Evolutionary conservation across 2,888 invertebrate genomes (phyloP).

Genomic region (Thereva unica): DNA sequence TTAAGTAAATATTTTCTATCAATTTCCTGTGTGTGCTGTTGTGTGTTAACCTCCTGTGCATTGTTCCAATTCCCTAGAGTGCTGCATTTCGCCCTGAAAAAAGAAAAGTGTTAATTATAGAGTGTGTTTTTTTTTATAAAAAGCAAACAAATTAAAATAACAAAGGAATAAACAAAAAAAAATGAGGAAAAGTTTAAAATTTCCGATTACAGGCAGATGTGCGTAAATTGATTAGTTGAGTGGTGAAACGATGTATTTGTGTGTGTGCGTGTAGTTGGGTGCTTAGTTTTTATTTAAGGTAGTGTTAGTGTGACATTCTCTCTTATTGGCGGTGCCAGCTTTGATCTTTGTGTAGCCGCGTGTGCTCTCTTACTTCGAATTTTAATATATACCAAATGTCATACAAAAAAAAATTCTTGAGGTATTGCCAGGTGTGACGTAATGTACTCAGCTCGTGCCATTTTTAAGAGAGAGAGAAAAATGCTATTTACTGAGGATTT

Average conservation of each 20-base stretch:
- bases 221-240: conserved; percentile 34
- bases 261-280: conserved; percentile 6
- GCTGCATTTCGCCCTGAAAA: neutral
- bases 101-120: neutral
- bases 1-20: no score
- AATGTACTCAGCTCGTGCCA: conserved; percentile 20
- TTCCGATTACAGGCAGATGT: conserved; percentile 24
- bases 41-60: no score
- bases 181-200: conserved; percentile 4
- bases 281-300: conserved; percentile 9
- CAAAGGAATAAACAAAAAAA: neutral
- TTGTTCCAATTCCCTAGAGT: no score
- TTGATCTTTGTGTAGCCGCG: conserved; percentile 7
- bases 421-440: conserved; percentile 34
- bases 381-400: conserved; percentile 26
- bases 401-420: conserved; percentile 7
- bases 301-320: no score
- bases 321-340: neutral
- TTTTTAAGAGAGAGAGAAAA: conserved; percentile 14
- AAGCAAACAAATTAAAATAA: neutral
- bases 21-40: no score
- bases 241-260: neutral
- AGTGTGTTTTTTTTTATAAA: neutral
- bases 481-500: conserved; percentile 21
- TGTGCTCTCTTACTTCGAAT: conserved; percentile 32